These are phyloP conservation scores for Myrmecobius fasciatus DNA, from an alignment of 2,113 vertebrate genomes.

Conservation along the genomic window DNA sequence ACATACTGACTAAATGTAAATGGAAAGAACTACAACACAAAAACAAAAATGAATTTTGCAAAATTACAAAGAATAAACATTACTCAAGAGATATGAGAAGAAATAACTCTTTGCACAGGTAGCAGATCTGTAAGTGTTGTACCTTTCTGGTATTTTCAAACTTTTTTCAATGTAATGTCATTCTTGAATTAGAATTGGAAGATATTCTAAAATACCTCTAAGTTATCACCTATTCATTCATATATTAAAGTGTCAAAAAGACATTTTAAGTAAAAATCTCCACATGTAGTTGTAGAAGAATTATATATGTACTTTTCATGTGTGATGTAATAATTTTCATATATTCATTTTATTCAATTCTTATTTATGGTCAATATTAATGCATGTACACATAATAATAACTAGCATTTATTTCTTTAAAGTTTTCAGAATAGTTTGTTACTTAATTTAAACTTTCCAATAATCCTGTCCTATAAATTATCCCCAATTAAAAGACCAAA, in stretches of 20 bases:
- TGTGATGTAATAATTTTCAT: neutral
- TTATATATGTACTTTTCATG: neutral
- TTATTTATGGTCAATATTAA: neutral
- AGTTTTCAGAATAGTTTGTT: neutral
- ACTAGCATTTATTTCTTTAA: neutral
- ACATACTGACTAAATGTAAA: neutral
- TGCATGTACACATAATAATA: neutral
- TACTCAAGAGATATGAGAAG: neutral
- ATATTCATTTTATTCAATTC: neutral
- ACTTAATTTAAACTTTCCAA: neutral
- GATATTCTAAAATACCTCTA: slow-evolving; percentile 22
- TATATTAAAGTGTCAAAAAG: too few relatives aligned
- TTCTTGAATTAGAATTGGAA: slow-evolving; percentile 30
- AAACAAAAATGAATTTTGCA: neutral
- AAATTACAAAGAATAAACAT: neutral
- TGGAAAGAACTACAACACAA: neutral
- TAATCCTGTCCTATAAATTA: neutral
- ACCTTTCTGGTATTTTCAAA: neutral
- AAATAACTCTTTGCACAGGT: neutral
- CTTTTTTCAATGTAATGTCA: neutral
- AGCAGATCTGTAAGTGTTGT: neutral
- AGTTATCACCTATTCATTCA: neutral
- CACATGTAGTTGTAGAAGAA: neutral
- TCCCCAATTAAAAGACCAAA: neutral
- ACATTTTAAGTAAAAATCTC: neutral